A percentile compares a stretch with the other conserved stretches of the same genome.
These are phyloP conservation scores for Ctenosaura bakeri DNA, from an alignment of 2,797 vertebrate genomes.

Conservation along the genomic window DNA sequence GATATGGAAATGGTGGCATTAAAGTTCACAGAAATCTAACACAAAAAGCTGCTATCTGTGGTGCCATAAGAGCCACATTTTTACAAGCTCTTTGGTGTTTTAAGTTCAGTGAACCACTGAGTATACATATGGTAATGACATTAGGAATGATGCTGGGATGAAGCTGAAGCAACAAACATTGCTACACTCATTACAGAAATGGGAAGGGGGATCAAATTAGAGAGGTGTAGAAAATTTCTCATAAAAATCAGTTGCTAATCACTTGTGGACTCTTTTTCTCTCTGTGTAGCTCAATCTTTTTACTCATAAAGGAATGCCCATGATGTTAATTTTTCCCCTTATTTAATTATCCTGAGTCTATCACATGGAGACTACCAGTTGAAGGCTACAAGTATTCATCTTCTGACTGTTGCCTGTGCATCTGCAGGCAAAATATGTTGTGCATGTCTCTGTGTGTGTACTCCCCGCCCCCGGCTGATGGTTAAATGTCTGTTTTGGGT, in stretches of 20 bases:
- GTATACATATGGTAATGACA: conserved; percentile 76
- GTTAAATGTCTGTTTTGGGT: conserved; percentile 82
- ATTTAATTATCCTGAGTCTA: conserved; percentile 82
- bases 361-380: conserved; percentile 75
- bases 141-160: conserved; percentile 74
- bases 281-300: conserved; percentile 69
- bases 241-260: conserved; percentile 78
- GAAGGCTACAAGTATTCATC: conserved; percentile 79
- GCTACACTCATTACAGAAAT: conserved; percentile 77
- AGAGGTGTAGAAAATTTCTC: conserved; percentile 79
- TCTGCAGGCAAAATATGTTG: conserved; percentile 80
- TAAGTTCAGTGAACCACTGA: conserved; percentile 70
- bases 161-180: conserved; percentile 80
- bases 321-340: conserved; percentile 77
- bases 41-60: conserved; percentile 75
- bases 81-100: conserved; percentile 75
- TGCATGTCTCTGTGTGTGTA: background rate
- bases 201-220: conserved; percentile 78
- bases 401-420: conserved; percentile 75
- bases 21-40: conserved; percentile 74
- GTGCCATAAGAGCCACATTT: conserved; percentile 70
- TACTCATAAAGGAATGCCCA: conserved; percentile 76
- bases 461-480: conserved; percentile 55
- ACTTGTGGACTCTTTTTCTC: conserved; percentile 74
- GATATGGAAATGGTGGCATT: conserved; percentile 67